Conservation (phyloP, 2,888 invertebrate genomes). For the Morpho deidamia region DNA sequence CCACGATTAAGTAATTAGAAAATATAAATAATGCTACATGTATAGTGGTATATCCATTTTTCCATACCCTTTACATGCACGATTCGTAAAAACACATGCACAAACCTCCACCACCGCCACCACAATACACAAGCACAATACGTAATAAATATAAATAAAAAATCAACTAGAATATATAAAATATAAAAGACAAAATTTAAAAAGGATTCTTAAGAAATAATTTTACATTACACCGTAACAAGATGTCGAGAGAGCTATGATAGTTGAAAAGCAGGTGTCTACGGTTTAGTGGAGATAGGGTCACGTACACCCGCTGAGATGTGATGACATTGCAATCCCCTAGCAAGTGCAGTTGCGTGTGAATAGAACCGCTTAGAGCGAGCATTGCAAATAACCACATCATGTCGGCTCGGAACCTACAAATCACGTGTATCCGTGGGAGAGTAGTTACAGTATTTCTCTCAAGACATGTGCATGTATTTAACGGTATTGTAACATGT, state of each 20-base stretch:
- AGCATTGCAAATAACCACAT: slow-evolving; percentile 23
- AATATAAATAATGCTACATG: no score
- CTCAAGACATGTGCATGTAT: not conserved
- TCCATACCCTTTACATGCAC: no score
- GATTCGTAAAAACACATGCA: no score
- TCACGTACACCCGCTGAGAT: slow-evolving; percentile 66
- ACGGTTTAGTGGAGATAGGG: slow-evolving; percentile 67
- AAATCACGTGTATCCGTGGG: slow-evolving; percentile 3
- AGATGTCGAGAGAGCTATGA: slow-evolving; percentile 20
- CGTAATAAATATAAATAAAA: no score
- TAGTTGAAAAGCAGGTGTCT: slow-evolving; percentile 67
- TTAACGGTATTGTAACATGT: not conserved
- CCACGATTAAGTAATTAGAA: no score
- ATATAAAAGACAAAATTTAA: slow-evolving; percentile 2
- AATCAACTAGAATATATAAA: no score
- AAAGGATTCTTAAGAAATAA: slow-evolving; percentile 1
- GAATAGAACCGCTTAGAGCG: slow-evolving; percentile 36
- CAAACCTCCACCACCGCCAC: no score
- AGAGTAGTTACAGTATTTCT: not conserved
- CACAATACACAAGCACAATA: no score
- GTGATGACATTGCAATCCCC: slow-evolving; percentile 70
- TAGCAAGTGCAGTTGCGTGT: slow-evolving; percentile 46
- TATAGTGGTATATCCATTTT: no score
- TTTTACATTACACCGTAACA: slow-evolving; percentile 11
- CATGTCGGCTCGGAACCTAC: slow-evolving; percentile 5